Conservation (phyloP, 2,113 vertebrate genomes). For the Eublepharis macularius region DNA sequence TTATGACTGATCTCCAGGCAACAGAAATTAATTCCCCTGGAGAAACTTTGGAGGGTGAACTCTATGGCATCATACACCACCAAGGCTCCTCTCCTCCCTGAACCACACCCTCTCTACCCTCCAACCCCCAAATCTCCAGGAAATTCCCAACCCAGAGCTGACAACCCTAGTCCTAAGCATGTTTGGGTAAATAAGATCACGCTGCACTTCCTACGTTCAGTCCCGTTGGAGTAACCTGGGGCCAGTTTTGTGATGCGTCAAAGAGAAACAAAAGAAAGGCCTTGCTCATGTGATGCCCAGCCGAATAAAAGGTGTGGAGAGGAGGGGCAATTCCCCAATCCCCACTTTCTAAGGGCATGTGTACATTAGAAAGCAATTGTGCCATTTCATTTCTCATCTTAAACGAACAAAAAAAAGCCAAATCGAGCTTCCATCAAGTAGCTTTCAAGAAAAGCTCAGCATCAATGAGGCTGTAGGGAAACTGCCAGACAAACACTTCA, state of each 20-base stretch:
- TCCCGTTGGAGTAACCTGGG: background rate
- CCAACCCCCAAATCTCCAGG: too few species aligned
- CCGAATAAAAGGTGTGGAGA: background rate
- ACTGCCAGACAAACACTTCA: slow-evolving; percentile 56
- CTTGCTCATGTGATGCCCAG: too few species aligned
- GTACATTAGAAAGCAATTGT: slow-evolving; percentile 45
- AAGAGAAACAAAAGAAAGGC: background rate
- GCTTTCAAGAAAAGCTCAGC: slow-evolving; percentile 53
- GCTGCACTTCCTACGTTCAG: background rate
- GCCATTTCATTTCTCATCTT: slow-evolving; percentile 58
- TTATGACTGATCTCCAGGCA: too few species aligned
- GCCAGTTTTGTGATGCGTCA: background rate
- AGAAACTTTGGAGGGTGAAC: too few species aligned
- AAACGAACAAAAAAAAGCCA: slow-evolving; percentile 47
- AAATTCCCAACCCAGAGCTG: too few species aligned
- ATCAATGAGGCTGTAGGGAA: slow-evolving; percentile 61
- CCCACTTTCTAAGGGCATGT: slow-evolving; percentile 9
- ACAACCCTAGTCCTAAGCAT: too few species aligned
- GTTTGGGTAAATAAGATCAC: background rate
- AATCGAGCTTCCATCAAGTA: slow-evolving; percentile 51
- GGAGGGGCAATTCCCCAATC: background rate
- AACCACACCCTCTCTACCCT: too few species aligned
- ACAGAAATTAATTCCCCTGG: too few species aligned
- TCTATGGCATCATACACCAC: too few species aligned
- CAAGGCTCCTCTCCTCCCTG: too few species aligned